Base-by-base conservation (phyloP, 2,113 vertebrate species). In the Notarius quadriscutis region DNA sequence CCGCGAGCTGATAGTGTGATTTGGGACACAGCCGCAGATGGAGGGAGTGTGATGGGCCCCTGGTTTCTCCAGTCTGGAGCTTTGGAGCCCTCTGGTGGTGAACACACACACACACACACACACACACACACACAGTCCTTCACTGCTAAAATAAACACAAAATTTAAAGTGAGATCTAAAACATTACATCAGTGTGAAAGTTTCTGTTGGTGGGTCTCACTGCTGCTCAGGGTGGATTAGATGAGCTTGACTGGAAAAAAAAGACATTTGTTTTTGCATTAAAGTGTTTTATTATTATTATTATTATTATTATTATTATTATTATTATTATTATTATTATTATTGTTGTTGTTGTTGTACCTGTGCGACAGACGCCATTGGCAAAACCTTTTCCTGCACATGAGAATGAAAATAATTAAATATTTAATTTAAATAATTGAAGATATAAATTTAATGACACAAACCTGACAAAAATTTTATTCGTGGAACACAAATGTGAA, bases 301-400 rank as follows among this genome's bases (percentile, higher is more conserved):
- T 22, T 80, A 69, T 86, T 80, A 34, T 58, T 86, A n/a, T 50
- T 51, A 7, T 51, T 75, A 11, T 74, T 71, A 6, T n/a, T 34
- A 15, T 41, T 80, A 2, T 51, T 27, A 69, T 18, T 72, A 34
- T 72, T 84, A n/a, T 41, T 84, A 15, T 71, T 22, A 15, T 25
- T 74, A 3, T 69, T 22, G 48, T 25, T 74, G 25, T 25, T 51
- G 4, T 2, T 57, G 20, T 14, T 15, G 20, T 72, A 90, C 90
- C 90, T 87, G 89, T 88, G 82, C 84, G 86, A 69, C 90, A 90
- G 74, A 90, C 87, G 25, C 90, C 89, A 79, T 62, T 88, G 5
- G 90, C 88, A 22, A 91, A 85, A 17, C 87, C 89, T 90, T 90
- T 87, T 20, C 89, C 90, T 91, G 53, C 67, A 53, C 30, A 15